These are phyloP conservation scores for Crocuta crocuta DNA, from an alignment of 2,113 vertebrate genomes.

Conservation along the genomic window DNA sequence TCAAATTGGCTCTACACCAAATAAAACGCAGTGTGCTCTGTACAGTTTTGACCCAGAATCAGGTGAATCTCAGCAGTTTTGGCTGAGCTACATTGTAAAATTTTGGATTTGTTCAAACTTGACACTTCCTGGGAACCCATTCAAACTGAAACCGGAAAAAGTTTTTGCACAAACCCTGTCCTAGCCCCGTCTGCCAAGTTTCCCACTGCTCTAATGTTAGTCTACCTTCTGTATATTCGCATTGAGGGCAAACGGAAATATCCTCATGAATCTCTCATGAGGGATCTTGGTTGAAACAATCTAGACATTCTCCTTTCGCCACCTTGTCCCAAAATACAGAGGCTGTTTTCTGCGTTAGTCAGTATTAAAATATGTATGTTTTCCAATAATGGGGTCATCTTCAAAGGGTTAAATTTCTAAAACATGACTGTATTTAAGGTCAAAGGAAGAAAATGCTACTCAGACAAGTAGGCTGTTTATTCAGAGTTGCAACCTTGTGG, in stretches of 20 bases:
- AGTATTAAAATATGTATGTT: constrained; percentile 63
- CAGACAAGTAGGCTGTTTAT: constrained; percentile 34
- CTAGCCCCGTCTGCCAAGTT: constrained; percentile 80
- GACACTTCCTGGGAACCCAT: constrained; percentile 86
- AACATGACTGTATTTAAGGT: constrained; percentile 18
- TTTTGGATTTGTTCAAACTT: constrained; percentile 84
- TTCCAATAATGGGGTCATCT: constrained; percentile 62
- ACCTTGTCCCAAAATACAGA: constrained; percentile 74
- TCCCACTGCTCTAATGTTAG: constrained; percentile 81
- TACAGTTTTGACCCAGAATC: constrained; percentile 84
- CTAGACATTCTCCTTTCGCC: constrained; percentile 78
- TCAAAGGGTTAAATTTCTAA: constrained; percentile 71
- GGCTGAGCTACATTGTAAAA: constrained; percentile 83
- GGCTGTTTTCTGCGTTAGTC: constrained; percentile 38
- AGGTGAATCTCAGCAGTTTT: constrained; percentile 85
- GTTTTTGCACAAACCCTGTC: constrained; percentile 83
- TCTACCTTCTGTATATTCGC: constrained; percentile 81
- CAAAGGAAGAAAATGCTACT: constrained; percentile 26
- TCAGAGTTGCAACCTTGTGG: constrained; percentile 2
- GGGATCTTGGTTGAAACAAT: constrained; percentile 79
- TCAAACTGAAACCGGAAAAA: constrained; percentile 85
- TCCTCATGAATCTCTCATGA: constrained; percentile 86
- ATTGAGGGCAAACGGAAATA: constrained; percentile 80
- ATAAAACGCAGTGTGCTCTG: constrained; percentile 83
- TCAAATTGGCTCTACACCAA: constrained; percentile 78